Evolutionary conservation across 64 coral and sea anemone genomes (phyloP).

Genomic region (Montipora foliosa): DNA sequence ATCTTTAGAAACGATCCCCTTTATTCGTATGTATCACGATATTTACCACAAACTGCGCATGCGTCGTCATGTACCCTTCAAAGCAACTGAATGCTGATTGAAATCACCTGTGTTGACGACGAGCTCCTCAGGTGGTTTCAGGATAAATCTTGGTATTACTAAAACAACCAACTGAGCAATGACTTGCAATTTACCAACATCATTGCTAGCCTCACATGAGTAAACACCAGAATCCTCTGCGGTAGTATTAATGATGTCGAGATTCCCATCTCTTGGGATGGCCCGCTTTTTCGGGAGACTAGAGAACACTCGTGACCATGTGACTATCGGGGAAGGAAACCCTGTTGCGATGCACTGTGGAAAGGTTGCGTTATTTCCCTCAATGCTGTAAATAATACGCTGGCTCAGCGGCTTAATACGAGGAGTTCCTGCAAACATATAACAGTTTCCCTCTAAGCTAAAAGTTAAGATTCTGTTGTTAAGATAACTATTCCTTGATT

Average conservation of each 20-base stretch:
- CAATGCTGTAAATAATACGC: slow-evolving; percentile 32
- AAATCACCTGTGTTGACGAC: slow-evolving; percentile 8
- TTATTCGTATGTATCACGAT: too few relatives aligned
- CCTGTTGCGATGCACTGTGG: slow-evolving; percentile 54
- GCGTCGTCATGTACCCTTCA: too few relatives aligned
- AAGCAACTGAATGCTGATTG: too few relatives aligned
- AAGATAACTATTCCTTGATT: too few relatives aligned
- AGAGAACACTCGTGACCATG: slow-evolving; percentile 54
- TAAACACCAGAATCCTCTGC: slow-evolving; percentile 62
- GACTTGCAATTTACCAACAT: slow-evolving; percentile 36
- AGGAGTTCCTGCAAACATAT: slow-evolving; percentile 21
- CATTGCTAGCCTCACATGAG: slow-evolving; percentile 50
- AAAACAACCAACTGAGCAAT: slow-evolving; percentile 59
- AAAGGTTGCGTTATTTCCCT: slow-evolving; percentile 16
- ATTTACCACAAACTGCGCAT: too few relatives aligned
- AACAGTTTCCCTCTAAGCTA: not conserved
- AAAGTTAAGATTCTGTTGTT: too few relatives aligned
- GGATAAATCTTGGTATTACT: slow-evolving; percentile 26
- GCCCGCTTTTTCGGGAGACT: slow-evolving; percentile 18
- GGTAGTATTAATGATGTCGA: slow-evolving; percentile 23
- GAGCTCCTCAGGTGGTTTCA: slow-evolving; percentile 21
- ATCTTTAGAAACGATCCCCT: too few relatives aligned
- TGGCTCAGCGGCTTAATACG: slow-evolving; percentile 35
- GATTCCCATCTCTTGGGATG: slow-evolving; percentile 3
- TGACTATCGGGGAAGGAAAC: slow-evolving; percentile 52